phyloP scores from a whole-genome alignment of 2,797 vertebrate genomes.

The Enteromius anoplus region DNA sequence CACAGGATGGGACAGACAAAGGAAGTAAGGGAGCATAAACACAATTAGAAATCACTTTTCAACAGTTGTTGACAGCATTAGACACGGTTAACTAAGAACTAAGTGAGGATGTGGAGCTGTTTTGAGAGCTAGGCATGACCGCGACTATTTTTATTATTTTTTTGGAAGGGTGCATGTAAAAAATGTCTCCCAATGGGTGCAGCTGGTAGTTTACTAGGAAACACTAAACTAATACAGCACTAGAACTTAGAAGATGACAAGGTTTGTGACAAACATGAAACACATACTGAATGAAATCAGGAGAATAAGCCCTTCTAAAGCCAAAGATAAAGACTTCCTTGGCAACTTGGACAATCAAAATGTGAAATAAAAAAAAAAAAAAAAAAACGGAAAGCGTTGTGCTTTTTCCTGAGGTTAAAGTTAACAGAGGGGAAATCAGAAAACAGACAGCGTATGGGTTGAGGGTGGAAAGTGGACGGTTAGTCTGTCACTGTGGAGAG shows the following conservation, averaged over 20 bases:
- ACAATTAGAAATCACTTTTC: neutral
- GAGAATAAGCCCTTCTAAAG: neutral
- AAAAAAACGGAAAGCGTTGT: neutral
- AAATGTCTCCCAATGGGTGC: constrained; percentile 15
- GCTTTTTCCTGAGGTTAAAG: constrained; percentile 12
- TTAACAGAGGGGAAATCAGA: constrained; percentile 21
- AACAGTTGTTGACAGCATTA: constrained; percentile 9
- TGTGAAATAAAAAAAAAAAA: neutral
- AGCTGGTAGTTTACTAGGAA: constrained; percentile 2
- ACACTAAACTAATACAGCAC: constrained; percentile 6
- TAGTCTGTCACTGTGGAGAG: constrained; percentile 32
- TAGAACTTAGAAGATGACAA: constrained; percentile 25
- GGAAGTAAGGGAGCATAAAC: constrained; percentile 42
- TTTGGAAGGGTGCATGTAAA: constrained; percentile 25
- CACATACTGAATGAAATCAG: neutral
- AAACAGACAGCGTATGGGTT: constrained; percentile 2
- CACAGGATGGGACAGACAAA: constrained; percentile 24
- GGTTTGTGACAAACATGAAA: constrained; percentile 18
- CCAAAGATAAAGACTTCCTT: constrained; percentile 14
- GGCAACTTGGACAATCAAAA: neutral
- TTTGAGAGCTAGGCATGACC: constrained; percentile 59
- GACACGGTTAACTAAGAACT: constrained; percentile 25
- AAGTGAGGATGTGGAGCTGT: constrained; percentile 24
- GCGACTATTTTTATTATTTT: neutral
- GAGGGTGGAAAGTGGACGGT: constrained; percentile 12